phyloP scores from a whole-genome alignment of 2,113 vertebrate genomes.

The Rhynchomys soricoides region DNA sequence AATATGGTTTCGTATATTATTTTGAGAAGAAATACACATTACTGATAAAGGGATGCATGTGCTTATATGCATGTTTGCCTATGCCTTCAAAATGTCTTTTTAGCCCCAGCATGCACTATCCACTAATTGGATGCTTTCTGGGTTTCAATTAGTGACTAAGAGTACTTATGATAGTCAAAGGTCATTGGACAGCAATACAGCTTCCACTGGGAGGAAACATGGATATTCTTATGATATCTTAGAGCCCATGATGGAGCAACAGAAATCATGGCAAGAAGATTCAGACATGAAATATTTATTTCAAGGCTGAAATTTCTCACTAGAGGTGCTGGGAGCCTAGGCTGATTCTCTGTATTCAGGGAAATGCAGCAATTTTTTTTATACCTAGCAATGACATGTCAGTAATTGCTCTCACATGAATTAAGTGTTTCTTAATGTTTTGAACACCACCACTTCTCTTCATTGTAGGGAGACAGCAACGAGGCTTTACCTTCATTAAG shows the following conservation, averaged over 20 bases:
- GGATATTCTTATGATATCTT: background rate
- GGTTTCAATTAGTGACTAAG: background rate
- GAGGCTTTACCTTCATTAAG: slow-evolving; percentile 74
- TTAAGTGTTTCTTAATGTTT: slow-evolving; percentile 76
- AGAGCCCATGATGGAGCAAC: background rate
- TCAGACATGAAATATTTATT: slow-evolving; percentile 21
- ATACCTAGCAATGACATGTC: slow-evolving; percentile 20
- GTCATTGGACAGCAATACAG: background rate
- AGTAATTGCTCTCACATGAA: background rate
- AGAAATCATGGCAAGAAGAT: background rate
- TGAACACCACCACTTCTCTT: slow-evolving; percentile 52
- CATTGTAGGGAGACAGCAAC: slow-evolving; percentile 52
- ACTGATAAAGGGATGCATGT: background rate
- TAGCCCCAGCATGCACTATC: background rate
- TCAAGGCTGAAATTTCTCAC: slow-evolving; percentile 53
- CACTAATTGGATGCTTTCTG: background rate
- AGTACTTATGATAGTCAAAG: background rate
- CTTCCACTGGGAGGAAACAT: background rate
- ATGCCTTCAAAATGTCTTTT: background rate
- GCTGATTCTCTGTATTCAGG: slow-evolving; percentile 27
- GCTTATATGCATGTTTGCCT: background rate
- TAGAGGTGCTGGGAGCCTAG: slow-evolving; percentile 14
- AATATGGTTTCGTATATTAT: background rate
- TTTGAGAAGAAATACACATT: background rate
- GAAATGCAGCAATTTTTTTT: slow-evolving; percentile 59